These are phyloP conservation scores for Andrena praecox DNA, from an alignment of 2,888 invertebrate species.

Conservation along the genomic window DNA sequence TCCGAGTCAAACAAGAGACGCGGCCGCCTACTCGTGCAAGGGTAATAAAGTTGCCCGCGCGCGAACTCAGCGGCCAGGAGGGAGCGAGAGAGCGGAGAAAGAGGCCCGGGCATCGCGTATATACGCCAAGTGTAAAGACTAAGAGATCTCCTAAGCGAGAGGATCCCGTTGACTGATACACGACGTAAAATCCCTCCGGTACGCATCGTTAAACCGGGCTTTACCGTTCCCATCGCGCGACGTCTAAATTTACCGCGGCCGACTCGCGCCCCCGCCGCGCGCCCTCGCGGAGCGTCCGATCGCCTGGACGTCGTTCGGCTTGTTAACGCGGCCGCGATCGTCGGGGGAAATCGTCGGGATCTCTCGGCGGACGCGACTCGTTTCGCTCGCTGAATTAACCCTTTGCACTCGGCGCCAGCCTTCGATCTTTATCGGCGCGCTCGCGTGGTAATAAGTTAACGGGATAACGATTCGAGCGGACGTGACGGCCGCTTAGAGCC, in stretches of 20 bases:
- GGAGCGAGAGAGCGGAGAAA: slow-evolving; percentile 8
- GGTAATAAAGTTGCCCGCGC: slow-evolving; percentile 67
- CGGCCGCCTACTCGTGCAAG: slow-evolving; percentile 37
- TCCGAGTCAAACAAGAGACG: slow-evolving; percentile 62
- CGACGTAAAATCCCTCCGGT: slow-evolving; percentile 71
- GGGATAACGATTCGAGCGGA: slow-evolving; percentile 16
- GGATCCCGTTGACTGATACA: slow-evolving; percentile 70
- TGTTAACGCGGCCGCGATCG: slow-evolving; percentile 41
- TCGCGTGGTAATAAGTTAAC: slow-evolving; percentile 26
- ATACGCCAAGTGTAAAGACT: slow-evolving; percentile 57
- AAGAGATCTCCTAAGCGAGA: slow-evolving; percentile 62
- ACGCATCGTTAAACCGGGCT: slow-evolving; percentile 72
- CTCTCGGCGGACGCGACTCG: slow-evolving; percentile 21
- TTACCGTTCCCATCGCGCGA: slow-evolving; percentile 68
- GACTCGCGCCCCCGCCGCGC: background rate
- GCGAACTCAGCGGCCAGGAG: slow-evolving; percentile 2
- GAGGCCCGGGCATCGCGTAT: slow-evolving; percentile 25
- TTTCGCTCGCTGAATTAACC: slow-evolving; percentile 50
- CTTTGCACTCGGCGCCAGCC: slow-evolving; percentile 20
- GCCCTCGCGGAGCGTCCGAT: slow-evolving; percentile 38
- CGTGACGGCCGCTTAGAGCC: slow-evolving; percentile 10
- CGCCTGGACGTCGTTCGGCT: slow-evolving; percentile 24
- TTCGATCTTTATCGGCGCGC: slow-evolving; percentile 51
- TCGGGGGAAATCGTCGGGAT: slow-evolving; percentile 3
- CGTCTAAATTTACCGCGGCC: slow-evolving; percentile 71